Evolutionary conservation across 2,113 vertebrate species (phyloP), one percentile per base, ranked within the genome.

Genomic region (Solea solea): DNA sequence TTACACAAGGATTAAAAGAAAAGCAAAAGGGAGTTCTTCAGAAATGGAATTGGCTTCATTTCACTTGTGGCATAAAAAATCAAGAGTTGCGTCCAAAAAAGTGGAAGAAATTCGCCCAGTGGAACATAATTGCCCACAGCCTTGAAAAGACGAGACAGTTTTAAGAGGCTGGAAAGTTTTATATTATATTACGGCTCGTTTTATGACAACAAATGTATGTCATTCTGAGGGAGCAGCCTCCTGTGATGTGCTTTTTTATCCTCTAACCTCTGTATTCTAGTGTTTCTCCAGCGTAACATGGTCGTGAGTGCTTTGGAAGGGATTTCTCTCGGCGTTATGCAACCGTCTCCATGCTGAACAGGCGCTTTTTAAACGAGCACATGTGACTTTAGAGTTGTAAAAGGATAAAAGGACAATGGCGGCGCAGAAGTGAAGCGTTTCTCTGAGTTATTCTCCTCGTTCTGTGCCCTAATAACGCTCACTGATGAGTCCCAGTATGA

Each of bases 111-210:
- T 85, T 64, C 46, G 42, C 74, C 70, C 79, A 51, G 61, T 40
- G 79, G 81, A 87, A 76, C 76, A 69, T n/a, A 71, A 70, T 42
- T 62, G 69, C 69, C 69, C 74, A 67, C 72, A 83, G 78, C 63
- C 72, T 40, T 70, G 73, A 78, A 68, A 69, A 76, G 74, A 88
- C 73, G 50, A 78, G 84, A 85, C 80, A 82, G 81, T 71, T 88
- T 90, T 83, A 85, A 79, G 66, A 76, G 81, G 65, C 64, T 84
- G 80, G 82, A 85, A 88, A 68, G 75, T 82, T 91, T 50, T 8
- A n/a, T 48, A 11, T 82, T 76, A 82, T 76, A 68, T 70, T 78
- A 75, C 76, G 14, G 54, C 59, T 61, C 25, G 72, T 81, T 84
- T 70, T 82, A 76, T 84, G 64, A 86, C 82, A 87, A 83, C 64